Evolutionary conservation across 2,888 invertebrate genomes (phyloP).

Genomic region (Cataglyphis albicans): DNA sequence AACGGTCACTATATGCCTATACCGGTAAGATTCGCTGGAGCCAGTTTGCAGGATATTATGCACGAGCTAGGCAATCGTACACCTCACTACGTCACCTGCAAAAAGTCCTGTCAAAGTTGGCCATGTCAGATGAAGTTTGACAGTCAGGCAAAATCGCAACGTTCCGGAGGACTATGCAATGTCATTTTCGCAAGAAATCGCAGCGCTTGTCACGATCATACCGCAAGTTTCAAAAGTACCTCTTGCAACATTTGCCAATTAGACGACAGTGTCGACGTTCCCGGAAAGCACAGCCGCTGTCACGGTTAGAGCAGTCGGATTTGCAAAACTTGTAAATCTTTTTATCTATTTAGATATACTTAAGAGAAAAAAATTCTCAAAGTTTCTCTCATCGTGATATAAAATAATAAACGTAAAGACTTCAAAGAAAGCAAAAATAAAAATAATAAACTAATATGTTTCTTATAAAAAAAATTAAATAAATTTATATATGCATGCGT

Average conservation of each 20-base stretch:
- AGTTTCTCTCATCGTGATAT: neutral
- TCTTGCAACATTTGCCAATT: constrained; percentile 49
- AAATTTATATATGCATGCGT: neutral
- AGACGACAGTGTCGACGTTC: constrained; percentile 39
- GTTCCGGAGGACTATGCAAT: constrained; percentile 73
- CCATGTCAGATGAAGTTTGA: constrained; percentile 62
- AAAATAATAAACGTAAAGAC: neutral
- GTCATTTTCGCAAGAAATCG: constrained; percentile 74
- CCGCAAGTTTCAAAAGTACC: constrained; percentile 52
- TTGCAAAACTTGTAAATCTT: neutral
- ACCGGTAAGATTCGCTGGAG: constrained; percentile 76
- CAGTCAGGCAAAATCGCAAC: constrained; percentile 29
- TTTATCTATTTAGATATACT: neutral
- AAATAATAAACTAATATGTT: neutral
- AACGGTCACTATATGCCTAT: constrained; percentile 77
- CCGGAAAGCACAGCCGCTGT: constrained; percentile 22
- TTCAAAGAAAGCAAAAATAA: neutral
- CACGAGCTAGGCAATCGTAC: constrained; percentile 70
- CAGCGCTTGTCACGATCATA: constrained; percentile 3
- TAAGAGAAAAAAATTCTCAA: neutral
- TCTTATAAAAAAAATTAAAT: neutral
- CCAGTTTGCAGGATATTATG: constrained; percentile 73
- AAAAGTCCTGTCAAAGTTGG: constrained; percentile 75
- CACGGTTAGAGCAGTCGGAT: neutral
- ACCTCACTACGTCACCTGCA: constrained; percentile 22